These are phyloP conservation scores for Doryteuthis pealeii DNA, from an alignment of 1,140 invertebrate genomes.

Conservation along the genomic window DNA sequence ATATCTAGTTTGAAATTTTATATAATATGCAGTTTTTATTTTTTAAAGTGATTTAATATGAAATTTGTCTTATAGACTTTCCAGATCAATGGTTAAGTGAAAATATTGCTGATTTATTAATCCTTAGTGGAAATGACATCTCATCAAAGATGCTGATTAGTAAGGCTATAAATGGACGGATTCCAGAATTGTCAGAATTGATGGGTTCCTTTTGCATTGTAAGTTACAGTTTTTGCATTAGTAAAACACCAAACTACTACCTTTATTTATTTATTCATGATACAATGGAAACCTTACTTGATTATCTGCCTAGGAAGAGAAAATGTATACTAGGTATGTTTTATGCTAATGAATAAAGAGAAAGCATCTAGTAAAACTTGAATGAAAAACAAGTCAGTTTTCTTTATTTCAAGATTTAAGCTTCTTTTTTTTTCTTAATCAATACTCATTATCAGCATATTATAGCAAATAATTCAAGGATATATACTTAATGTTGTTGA, in stretches of 20 bases:
- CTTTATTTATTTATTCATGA: not conserved
- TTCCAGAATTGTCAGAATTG: conserved; percentile 50
- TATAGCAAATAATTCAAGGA: too few species aligned
- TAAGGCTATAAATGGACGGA: conserved; percentile 58
- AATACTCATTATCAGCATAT: too few species aligned
- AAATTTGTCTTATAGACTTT: conserved; percentile 38
- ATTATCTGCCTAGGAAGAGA: not conserved
- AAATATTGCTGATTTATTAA: conserved; percentile 53
- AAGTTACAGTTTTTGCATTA: conserved; percentile 26
- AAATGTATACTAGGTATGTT: not conserved
- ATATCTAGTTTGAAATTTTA: too few species aligned
- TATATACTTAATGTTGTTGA: too few species aligned
- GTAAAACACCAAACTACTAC: not conserved
- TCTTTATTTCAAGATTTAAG: too few species aligned
- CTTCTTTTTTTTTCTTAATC: too few species aligned
- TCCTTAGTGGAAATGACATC: conserved; percentile 54
- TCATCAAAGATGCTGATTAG: conserved; percentile 54
- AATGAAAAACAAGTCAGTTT: too few species aligned
- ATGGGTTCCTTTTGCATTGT: conserved; percentile 56
- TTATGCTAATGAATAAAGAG: too few species aligned
- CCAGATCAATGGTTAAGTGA: conserved; percentile 58
- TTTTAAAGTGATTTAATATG: not conserved
- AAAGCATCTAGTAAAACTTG: too few species aligned
- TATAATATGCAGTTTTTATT: too few species aligned
- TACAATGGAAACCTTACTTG: too few species aligned